Base-by-base conservation (phyloP, 2,797 vertebrate species). In the Pseudotriccus pelzelni region DNA sequence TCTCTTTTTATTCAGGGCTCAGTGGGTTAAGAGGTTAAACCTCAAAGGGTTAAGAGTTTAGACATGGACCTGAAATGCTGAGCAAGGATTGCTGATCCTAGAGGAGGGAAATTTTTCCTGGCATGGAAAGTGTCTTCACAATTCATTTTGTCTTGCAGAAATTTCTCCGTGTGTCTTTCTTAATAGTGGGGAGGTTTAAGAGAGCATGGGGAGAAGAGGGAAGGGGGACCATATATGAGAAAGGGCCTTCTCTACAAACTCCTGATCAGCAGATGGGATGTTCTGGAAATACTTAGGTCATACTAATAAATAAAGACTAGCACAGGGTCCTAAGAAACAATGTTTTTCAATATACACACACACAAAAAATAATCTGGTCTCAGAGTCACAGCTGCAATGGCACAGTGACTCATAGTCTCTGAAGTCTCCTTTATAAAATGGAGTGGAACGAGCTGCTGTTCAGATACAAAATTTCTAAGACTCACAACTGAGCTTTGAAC, bases 321-420 rank as follows among this genome's bases (percentile, higher is more conserved):
- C 63, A 91, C 59, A 41, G 43, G 34, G n/a, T 56, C 83, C 32
- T 66, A 36, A 59, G 50, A 84, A 93, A 63, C 39, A 89, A 34
- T 43, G 47, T 20, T 88, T 94, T 88, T 92, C 73, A 60, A 56
- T 94, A 55, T 84, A 84, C 1, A 8, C 62, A 64, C 46, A 62
- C 74, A 83, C 75, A 59, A 27, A 62, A 3, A 68, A 17, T 43
- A 72, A 34, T 79, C 70, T 81, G 21, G 73, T 84, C 87, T 92
- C 36, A 18, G 46, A 94, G 89, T 78, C 87, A 81, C 84, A 96
- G 92, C 94, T 95, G 92, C 83, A 87, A 22, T 86, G 94, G 59
- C 59, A 44, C 50, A 32, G 89, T 96, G 94, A 97, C 80, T 96
- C 96, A 94, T 28, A 73, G 63, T 60, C 83, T 91, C 67, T 56